Percentiles rank a stretch among this genome's conserved stretches.
Evolutionary conservation across 1,140 invertebrate species (phyloP).

Genomic region (Brachionus paranguensis): DNA sequence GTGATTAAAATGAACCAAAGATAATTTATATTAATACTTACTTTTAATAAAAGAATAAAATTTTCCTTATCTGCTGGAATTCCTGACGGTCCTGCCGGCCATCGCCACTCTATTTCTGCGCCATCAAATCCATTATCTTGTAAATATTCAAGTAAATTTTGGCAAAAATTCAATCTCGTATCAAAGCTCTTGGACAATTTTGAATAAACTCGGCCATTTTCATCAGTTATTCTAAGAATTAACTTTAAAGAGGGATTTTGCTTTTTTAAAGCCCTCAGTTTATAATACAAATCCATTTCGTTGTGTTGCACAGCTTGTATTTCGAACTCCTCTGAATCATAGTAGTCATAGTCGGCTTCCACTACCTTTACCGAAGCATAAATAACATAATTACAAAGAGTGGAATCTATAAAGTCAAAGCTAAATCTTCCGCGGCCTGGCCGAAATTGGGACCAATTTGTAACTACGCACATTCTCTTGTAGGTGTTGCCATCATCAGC

Average conservation of each 20-base stretch:
- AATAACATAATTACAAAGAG: constrained; percentile 71
- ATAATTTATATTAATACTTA: constrained; percentile 48
- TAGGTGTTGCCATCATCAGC: constrained; percentile 1
- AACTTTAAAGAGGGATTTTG: constrained; percentile 88
- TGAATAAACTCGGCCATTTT: constrained; percentile 75
- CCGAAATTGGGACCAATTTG: constrained; percentile 53
- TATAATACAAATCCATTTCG: not conserved
- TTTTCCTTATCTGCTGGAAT: constrained; percentile 80
- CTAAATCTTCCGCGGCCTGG: constrained; percentile 56
- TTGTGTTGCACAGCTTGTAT: constrained; percentile 14
- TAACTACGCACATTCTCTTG: constrained; percentile 50
- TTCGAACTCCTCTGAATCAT: constrained; percentile 17
- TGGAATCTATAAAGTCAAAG: constrained; percentile 64
- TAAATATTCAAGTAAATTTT: constrained; percentile 70
- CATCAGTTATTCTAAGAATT: constrained; percentile 84
- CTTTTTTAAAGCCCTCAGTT: constrained; percentile 61
- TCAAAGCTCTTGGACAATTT: constrained; percentile 43
- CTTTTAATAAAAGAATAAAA: constrained; percentile 78
- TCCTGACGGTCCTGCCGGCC: constrained; percentile 82
- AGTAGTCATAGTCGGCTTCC: constrained; percentile 16
- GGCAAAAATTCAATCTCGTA: constrained; percentile 44
- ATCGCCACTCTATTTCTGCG: constrained; percentile 92
- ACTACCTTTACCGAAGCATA: constrained; percentile 71
- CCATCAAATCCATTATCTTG: constrained; percentile 88
- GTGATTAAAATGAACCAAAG: not conserved